phyloP scores from a whole-genome alignment of 2,888 invertebrate species.

The Melipona beecheii region DNA sequence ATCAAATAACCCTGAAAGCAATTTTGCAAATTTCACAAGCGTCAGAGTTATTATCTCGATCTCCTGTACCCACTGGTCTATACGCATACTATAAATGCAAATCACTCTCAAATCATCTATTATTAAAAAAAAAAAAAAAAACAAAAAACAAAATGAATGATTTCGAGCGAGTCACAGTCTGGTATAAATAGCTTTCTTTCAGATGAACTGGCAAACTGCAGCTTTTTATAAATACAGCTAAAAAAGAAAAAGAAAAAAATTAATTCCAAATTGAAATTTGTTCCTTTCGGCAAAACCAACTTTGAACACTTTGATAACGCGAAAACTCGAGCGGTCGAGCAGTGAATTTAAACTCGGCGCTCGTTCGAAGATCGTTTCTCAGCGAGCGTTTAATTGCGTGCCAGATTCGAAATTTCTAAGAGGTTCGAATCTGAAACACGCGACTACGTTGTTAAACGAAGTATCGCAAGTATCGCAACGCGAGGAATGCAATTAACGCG shows the following conservation, averaged over 20 bases:
- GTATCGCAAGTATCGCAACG: slow-evolving; percentile 23
- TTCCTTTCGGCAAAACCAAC: no score
- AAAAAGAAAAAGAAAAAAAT: no score
- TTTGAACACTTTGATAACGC: no score
- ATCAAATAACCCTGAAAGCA: not conserved
- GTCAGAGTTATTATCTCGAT: not conserved
- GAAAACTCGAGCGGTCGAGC: not conserved
- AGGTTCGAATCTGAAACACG: not conserved
- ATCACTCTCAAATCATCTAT: no score
- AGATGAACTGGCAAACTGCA: no score
- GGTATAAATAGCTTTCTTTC: no score
- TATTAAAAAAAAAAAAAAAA: no score
- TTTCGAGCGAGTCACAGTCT: no score
- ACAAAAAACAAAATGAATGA: no score
- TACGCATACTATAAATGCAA: no score
- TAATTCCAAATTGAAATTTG: no score
- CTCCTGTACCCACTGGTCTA: not conserved
- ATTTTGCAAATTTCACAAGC: not conserved
- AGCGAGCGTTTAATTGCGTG: not conserved
- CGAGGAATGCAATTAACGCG: slow-evolving; percentile 49
- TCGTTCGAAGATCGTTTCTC: not conserved
- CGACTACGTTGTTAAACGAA: slow-evolving; percentile 16
- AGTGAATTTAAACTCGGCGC: not conserved
- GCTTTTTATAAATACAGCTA: no score
- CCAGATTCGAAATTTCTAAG: slow-evolving; percentile 3